Base-by-base conservation (phyloP, 2,113 vertebrate species). In the Rhynchomys soricoides region DNA sequence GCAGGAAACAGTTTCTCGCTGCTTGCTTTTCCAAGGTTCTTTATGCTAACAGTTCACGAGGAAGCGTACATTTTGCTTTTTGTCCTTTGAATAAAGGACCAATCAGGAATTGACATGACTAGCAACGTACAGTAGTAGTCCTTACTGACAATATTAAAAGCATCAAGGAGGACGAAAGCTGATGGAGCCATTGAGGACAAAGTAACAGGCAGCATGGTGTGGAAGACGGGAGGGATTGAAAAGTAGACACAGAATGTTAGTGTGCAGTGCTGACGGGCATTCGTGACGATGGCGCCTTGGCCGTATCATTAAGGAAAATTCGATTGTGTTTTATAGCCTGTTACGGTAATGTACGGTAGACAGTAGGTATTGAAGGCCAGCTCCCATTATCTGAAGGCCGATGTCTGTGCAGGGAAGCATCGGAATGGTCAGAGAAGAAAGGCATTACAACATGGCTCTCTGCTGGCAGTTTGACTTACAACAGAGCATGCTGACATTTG, bases 351-450 rank as follows among this genome's bases (percentile, higher is more conserved):
- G 15, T 57, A 0, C 91, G 71, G 90, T 82, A 71, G 85, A 74
- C 40, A 86, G 55, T 62, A 3, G n/a, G 17, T 95, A 31, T 59
- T 70, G 40, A 86, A 86, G 19, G 31, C 29, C 50, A 24, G 43
- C 55, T 73, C 85, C 86, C 22, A 17, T 89, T 93, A 55, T 78
- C 62, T 29, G 24, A 86, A 79, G 43, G 43, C 50, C 48, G 43
- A 85, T 29, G 68, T 79, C 43, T 12, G 6, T 85, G 81, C 22
- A 64, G 79, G 31, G 79, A 88, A 64, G 15, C 52, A 62, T 48
- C 59, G 83, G 31, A 94, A 50, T 83, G 29, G 37, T 89, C 75
- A 96, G 29, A 85, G 59, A 81, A 75, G 43, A 79, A 31, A 94
- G 57, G 45, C n/a, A 43, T 91, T 73, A 59, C 16, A 77, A 0